phyloP scores from a whole-genome alignment of 2,797 vertebrate species.

The Erethizon dorsatum region DNA sequence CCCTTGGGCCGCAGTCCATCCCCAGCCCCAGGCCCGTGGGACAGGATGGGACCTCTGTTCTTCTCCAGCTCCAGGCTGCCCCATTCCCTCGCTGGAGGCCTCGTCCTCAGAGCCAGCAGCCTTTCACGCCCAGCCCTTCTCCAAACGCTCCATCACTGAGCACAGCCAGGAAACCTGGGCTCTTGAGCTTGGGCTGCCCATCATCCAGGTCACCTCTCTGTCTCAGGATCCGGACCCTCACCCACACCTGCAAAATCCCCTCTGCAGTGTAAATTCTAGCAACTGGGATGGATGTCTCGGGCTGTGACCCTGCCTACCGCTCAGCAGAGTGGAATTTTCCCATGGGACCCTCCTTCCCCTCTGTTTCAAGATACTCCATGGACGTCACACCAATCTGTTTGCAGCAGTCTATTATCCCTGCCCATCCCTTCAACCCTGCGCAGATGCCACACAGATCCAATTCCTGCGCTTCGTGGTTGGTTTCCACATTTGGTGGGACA shows the following conservation, averaged over 20 bases:
- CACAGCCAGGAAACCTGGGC: neutral
- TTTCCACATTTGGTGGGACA: neutral
- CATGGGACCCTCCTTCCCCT: neutral
- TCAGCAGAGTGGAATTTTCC: neutral
- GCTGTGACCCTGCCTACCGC: neutral
- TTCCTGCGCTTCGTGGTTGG: neutral
- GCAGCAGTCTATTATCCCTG: neutral
- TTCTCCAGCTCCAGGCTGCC: neutral
- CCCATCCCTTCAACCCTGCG: neutral
- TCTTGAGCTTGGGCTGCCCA: neutral
- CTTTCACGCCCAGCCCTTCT: neutral
- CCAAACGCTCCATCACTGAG: too few species aligned
- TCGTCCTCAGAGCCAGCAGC: neutral
- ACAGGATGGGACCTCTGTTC: fast-evolving
- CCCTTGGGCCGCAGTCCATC: neutral
- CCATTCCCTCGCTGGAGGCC: fast-evolving
- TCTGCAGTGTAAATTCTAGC: neutral
- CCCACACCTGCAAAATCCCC: neutral
- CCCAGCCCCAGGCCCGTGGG: neutral
- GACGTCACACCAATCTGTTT: neutral
- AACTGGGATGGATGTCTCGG: neutral
- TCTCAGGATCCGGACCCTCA: neutral
- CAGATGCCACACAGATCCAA: neutral
- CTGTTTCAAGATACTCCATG: neutral
- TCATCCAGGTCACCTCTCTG: neutral